phyloP scores from a whole-genome alignment of 2,797 vertebrate species.

The Sternotherus odoratus region DNA sequence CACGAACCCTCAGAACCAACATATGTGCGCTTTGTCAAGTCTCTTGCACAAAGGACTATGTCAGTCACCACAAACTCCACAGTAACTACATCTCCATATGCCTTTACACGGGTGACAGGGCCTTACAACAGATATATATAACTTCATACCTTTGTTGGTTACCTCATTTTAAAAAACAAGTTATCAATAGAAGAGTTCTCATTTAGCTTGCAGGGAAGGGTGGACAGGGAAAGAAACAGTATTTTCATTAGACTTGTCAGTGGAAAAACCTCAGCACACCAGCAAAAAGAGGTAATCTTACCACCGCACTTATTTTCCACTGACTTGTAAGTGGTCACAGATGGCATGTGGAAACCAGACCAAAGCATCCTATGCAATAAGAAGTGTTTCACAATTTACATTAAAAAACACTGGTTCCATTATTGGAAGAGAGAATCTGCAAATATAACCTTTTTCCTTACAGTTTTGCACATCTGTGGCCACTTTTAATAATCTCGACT shows the following conservation, averaged over 20 bases:
- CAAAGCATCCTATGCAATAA: constrained; percentile 84
- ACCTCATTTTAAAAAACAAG: constrained; percentile 78
- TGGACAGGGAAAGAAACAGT: constrained; percentile 58
- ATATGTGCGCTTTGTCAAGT: constrained; percentile 92
- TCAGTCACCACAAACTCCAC: constrained; percentile 94
- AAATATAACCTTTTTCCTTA: constrained; percentile 69
- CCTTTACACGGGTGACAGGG: constrained; percentile 98
- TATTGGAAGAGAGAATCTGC: constrained; percentile 67
- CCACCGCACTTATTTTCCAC: constrained; percentile 74
- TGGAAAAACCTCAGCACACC: constrained; percentile 76
- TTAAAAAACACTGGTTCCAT: constrained; percentile 78
- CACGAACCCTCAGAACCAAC: constrained; percentile 88
- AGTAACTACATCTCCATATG: constrained; percentile 94
- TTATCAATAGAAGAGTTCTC: constrained; percentile 19
- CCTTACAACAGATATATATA: constrained; percentile 95
- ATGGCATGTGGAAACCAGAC: constrained; percentile 73
- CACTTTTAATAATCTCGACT: constrained; percentile 73
- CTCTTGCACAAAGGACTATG: constrained; percentile 90
- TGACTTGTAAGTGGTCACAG: constrained; percentile 75
- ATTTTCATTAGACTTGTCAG: constrained; percentile 40
- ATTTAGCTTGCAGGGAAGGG: constrained; percentile 41
- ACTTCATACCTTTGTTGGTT: constrained; percentile 72
- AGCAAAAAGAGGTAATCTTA: constrained; percentile 76
- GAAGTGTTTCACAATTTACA: constrained; percentile 61
- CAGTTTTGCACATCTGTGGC: constrained; percentile 76